Evolutionary conservation across 2,797 vertebrate species (phyloP).

Genomic region (Dicrostonyx torquatus): DNA sequence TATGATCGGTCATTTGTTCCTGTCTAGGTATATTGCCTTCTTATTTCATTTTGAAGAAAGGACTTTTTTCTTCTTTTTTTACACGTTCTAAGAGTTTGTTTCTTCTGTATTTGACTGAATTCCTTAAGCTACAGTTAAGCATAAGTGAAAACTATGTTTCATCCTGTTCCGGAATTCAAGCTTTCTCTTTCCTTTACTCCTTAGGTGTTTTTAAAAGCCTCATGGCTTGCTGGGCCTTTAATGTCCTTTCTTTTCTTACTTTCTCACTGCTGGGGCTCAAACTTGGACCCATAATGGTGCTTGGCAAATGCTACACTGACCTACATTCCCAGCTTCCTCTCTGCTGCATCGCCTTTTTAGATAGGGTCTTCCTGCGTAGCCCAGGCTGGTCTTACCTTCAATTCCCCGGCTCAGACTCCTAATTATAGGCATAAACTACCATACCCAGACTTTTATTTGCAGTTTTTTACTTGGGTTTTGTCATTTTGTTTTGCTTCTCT

Average conservation of each 20-base stretch:
- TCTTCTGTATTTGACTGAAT: background rate
- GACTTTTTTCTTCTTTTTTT: background rate
- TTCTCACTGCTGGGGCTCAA: background rate
- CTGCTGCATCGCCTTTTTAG: background rate
- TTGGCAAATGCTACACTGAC: background rate
- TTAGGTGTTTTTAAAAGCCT: background rate
- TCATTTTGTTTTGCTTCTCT: background rate
- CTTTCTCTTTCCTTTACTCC: background rate
- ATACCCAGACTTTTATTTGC: background rate
- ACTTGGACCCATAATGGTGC: background rate
- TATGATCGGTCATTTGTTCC: background rate
- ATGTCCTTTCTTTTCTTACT: background rate
- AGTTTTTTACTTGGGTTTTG: background rate
- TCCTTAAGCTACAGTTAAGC: background rate
- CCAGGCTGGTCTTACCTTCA: background rate
- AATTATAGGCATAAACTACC: background rate
- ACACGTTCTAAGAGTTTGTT: background rate
- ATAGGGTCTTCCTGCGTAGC: background rate
- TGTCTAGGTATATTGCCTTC: background rate
- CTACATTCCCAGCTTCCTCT: background rate
- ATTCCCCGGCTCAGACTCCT: background rate
- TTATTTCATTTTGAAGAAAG: background rate
- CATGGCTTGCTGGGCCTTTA: background rate
- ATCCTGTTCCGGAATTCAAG: background rate
- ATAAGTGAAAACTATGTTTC: background rate